Evolutionary conservation across 2,797 vertebrate species (phyloP), one percentile per base, ranked within the genome.

Genomic region (Euthynnus affinis): DNA sequence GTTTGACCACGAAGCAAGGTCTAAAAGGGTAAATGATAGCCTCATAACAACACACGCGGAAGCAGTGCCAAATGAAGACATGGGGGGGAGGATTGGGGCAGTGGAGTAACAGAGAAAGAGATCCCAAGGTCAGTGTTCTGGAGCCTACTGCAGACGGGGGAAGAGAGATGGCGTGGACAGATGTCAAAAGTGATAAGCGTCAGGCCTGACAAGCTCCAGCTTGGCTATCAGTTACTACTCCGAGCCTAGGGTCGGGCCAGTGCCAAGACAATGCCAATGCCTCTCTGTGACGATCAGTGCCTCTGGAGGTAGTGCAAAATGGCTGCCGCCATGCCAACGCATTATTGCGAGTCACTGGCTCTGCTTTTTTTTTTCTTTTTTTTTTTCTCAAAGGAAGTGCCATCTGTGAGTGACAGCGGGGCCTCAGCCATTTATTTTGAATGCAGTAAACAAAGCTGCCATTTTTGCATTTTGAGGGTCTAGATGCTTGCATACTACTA

Each of bases 121-220:
- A 89, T 84, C 87, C 86, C 89, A 93, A 93, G 92, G 93, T 94
- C 92, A 88, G 81, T 72, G 81, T 89, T 89, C 51, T 49, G 71
- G 73, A 84, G 65, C 78, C 73, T 4, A 63, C 81, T 48, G 61
- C 76, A 82, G 77, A 87, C 49, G 27, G 80, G 80, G 60, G 83
- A 74, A 22, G 70, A 67, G 83, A 73, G 86, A 83, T 77, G 94
- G 92, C 72, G 94, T 93, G 94, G 96, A 96, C 95, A 96, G 94
- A 96, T 95, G 96, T 97, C 97, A 96, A 89, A 94, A 96, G 80
- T 94, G 92, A 96, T 96, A 94, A 96, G 93, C 81, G 80, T 93
- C 85, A 92, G 92, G 92, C 92, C 92, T 96, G 95, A 97, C 92
- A 93, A 87, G 90, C 89, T 95, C 89, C 93, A 93, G 89, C 87